phyloP scores from a whole-genome alignment of 1,140 invertebrate species.

The Cotesia glomerata region DNA sequence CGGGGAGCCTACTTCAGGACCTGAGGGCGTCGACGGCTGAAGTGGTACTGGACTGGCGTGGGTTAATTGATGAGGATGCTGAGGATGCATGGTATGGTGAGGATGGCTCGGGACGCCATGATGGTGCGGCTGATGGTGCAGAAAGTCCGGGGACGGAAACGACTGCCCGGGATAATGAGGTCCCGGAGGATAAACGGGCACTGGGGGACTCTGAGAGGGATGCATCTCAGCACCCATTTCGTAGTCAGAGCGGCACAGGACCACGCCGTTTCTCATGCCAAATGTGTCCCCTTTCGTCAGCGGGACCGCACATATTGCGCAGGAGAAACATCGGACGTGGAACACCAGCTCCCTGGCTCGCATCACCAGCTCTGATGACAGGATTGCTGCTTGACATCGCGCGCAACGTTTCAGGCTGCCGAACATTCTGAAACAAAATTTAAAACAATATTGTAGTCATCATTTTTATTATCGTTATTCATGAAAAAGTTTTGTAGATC shows the following conservation, averaged over 20 bases:
- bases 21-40: slow-evolving; percentile 52
- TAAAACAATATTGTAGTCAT: too few relatives aligned
- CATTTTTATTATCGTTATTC: too few relatives aligned
- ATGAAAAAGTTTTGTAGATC: too few relatives aligned
- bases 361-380: slow-evolving; percentile 95
- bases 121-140: slow-evolving; percentile 59
- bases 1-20: slow-evolving; percentile 51
- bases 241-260: slow-evolving; percentile 85
- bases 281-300: slow-evolving; percentile 92
- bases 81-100: slow-evolving; percentile 63
- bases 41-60: slow-evolving; percentile 58
- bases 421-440: slow-evolving; percentile 71
- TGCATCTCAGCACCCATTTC: slow-evolving; percentile 73
- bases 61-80: slow-evolving; percentile 52
- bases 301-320: slow-evolving; percentile 85
- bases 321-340: slow-evolving; percentile 94
- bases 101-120: slow-evolving; percentile 45
- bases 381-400: slow-evolving; percentile 87
- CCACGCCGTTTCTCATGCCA: slow-evolving; percentile 84
- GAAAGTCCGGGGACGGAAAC: slow-evolving; percentile 66
- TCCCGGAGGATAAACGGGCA: slow-evolving; percentile 62
- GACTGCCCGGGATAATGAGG: slow-evolving; percentile 65
- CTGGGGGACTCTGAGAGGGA: slow-evolving; percentile 68
- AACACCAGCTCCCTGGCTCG: slow-evolving; percentile 90
- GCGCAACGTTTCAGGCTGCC: slow-evolving; percentile 81